Base-by-base conservation (phyloP, 2,797 vertebrate species). In the Anisognathus igniventris region DNA sequence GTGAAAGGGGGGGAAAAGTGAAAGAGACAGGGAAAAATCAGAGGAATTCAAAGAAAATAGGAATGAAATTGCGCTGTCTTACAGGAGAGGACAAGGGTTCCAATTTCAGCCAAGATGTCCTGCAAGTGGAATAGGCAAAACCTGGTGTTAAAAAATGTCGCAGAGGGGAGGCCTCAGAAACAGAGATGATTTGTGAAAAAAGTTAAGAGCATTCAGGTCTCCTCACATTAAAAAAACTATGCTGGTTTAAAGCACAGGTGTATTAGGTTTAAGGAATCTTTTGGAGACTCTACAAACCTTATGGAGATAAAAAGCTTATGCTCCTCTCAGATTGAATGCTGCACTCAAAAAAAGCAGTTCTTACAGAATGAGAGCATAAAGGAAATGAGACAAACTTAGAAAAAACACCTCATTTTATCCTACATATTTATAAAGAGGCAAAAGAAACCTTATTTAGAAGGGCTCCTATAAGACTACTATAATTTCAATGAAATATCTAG, bases 1-100 rank as follows among this genome's bases (percentile, higher is more conserved):
- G 27, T 2, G 4, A 47, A 62, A 10, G 3, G 6, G 1, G 3
- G 1, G 1, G 1, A 11, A 30, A 57, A 44, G 13, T 25, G 8
- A 66, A 72, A 75, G 19, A 88, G 78, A 65, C 9, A 47, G 0
- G 0, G 28, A 19, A 33, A 78, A 7, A 89, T 42, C 4, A 33
- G 37, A 73, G 71, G 23, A 83, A 76, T 76, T 73, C 11, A 51
- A 70, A 89, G 17, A 62, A 82, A 85, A 89, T 5, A 35, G 30
- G 14, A 82, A 76, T 40, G 6, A 58, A 87, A 72, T 12, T 85
- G 39, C 20, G 19, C 48, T 66, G 30, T 65, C 39, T 85, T 42
- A 61, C 8, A 35, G 28, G 7, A 39, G 13, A 47, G 23, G 33
- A 76, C 28, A 74, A 71, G 24, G 60, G 25, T 44, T 80, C 7